phyloP scores from a whole-genome alignment of 2,888 invertebrate genomes.

The Sarcophaga caerulescens region DNA sequence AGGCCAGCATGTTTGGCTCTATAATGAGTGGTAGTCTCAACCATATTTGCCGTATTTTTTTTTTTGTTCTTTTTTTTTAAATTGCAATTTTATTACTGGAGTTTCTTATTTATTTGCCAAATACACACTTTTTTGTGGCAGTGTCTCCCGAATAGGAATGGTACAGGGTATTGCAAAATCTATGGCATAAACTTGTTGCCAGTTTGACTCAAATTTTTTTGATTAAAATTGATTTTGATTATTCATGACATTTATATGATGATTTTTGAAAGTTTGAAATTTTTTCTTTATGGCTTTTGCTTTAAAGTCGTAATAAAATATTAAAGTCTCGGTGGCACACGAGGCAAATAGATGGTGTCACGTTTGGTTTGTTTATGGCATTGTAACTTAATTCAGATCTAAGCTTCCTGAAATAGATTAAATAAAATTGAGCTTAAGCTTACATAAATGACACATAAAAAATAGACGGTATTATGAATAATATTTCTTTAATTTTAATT shows the following conservation, averaged over 20 bases:
- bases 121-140: background rate
- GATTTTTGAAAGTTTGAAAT: conserved; percentile 60
- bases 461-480: too few species aligned
- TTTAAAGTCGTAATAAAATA: conserved; percentile 30
- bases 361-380: background rate
- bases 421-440: too few species aligned
- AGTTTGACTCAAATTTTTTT: conserved; percentile 56
- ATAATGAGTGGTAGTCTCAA: conserved; percentile 60
- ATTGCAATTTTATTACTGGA: conserved; percentile 64
- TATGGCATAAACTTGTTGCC: conserved; percentile 50
- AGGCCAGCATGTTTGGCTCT: conserved; percentile 53
- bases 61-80: background rate
- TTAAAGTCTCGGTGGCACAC: conserved; percentile 35
- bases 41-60: conserved; percentile 62
- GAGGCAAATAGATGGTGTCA: conserved; percentile 7
- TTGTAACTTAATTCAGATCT: conserved; percentile 25
- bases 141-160: conserved; percentile 45
- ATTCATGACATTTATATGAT: conserved; percentile 66
- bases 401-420: background rate
- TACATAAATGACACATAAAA: background rate
- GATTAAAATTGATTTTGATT: conserved; percentile 66
- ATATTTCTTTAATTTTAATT: too few species aligned
- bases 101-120: conserved; percentile 19
- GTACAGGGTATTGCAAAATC: conserved; percentile 55
- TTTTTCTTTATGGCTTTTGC: conserved; percentile 10